Percentiles rank a stretch among this genome's conserved stretches.
These are phyloP conservation scores for Colostygia pectinataria DNA, from an alignment of 2,888 invertebrate species.

Conservation along the genomic window DNA sequence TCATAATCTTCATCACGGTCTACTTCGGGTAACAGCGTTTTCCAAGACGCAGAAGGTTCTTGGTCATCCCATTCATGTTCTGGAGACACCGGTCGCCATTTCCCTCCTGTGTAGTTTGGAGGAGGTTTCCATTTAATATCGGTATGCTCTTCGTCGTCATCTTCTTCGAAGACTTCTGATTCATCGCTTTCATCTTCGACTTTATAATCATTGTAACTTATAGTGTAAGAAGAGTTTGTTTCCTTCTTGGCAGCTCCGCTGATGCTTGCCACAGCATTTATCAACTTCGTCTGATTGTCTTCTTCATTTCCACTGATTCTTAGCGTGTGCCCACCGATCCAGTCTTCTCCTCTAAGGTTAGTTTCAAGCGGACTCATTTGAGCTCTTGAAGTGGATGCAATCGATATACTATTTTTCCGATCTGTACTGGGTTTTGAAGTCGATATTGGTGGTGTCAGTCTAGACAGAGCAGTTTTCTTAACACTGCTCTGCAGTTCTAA, in stretches of 20 bases:
- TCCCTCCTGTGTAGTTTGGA: constrained; percentile 73
- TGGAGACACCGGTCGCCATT: constrained; percentile 74
- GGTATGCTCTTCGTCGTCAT: constrained; percentile 81
- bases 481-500: constrained; percentile 90
- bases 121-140: constrained; percentile 91
- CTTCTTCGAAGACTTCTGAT: constrained; percentile 83
- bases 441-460: constrained; percentile 73
- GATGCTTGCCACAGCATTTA: constrained; percentile 86
- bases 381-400: constrained; percentile 63
- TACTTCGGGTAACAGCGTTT: constrained; percentile 65
- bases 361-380: constrained; percentile 70
- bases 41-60: constrained; percentile 86
- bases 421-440: constrained; percentile 59
- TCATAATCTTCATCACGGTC: constrained; percentile 78
- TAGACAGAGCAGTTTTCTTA: constrained; percentile 81
- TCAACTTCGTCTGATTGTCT: constrained; percentile 84
- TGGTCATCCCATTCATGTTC: constrained; percentile 83
- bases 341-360: constrained; percentile 81
- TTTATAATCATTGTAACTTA: constrained; percentile 68
- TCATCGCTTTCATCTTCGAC: constrained; percentile 77
- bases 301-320: constrained; percentile 81
- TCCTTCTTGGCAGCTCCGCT: constrained; percentile 83
- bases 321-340: constrained; percentile 84
- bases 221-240: constrained; percentile 61
- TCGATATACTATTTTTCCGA: constrained; percentile 53